Evolutionary conservation across 2,888 invertebrate genomes (phyloP).

Genomic region (Drosophila planitibia): DNA sequence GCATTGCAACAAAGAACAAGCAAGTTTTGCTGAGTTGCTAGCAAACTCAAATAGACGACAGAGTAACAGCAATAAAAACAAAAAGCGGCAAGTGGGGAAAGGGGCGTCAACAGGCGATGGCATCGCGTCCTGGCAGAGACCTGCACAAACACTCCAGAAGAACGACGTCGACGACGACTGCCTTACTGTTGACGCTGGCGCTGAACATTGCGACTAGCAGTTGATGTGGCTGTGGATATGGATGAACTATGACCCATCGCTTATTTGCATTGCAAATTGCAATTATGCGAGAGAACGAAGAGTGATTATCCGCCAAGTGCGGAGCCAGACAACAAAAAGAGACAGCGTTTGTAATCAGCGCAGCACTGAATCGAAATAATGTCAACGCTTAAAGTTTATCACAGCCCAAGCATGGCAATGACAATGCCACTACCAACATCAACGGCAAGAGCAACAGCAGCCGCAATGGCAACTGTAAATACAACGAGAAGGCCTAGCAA

Average conservation of each 20-base stretch:
- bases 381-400: conserved; percentile 51
- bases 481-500: conserved; percentile 56
- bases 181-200: conserved; percentile 31
- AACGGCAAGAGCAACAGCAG: conserved; percentile 11
- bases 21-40: conserved; percentile 46
- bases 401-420: conserved; percentile 30
- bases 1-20: conserved; percentile 18
- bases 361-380: conserved; percentile 52
- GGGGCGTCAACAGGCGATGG: conserved; percentile 35
- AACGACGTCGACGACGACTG: conserved; percentile 29
- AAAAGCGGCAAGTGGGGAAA: not conserved
- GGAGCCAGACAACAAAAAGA: conserved; percentile 20
- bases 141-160: conserved; percentile 49
- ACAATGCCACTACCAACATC: conserved; percentile 26
- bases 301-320: conserved; percentile 42
- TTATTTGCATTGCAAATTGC: conserved; percentile 73
- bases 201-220: conserved; percentile 35
- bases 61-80: not conserved
- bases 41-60: conserved; percentile 40
- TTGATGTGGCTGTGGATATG: conserved; percentile 36
- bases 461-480: conserved; percentile 27
- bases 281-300: conserved; percentile 58
- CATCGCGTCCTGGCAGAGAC: conserved; percentile 22
- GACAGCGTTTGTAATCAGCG: conserved; percentile 45
- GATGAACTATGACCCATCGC: conserved; percentile 43